phyloP scores from a whole-genome alignment of 1,140 invertebrate genomes.

The Nylanderia fulva region DNA sequence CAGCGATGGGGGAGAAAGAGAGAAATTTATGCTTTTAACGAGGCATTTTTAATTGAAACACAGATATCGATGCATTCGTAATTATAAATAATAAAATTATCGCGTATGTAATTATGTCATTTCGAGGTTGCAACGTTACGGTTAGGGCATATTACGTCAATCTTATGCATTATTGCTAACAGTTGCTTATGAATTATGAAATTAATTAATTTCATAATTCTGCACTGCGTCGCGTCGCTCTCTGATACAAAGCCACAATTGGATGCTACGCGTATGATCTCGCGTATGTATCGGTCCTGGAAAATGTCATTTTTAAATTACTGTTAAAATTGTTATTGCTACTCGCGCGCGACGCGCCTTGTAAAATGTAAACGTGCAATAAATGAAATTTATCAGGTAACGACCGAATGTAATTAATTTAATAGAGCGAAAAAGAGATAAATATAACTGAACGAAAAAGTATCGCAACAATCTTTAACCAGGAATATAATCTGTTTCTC shows the following conservation, averaged over 20 bases:
- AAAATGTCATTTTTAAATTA: slow-evolving; percentile 61
- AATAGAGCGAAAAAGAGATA: background rate
- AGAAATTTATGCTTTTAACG: slow-evolving; percentile 28
- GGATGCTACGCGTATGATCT: slow-evolving; percentile 44
- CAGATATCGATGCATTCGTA: slow-evolving; percentile 17
- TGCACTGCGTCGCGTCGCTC: slow-evolving; percentile 30
- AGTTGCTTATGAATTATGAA: slow-evolving; percentile 63
- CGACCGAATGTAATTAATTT: slow-evolving; percentile 28
- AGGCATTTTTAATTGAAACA: slow-evolving; percentile 37
- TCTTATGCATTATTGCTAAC: slow-evolving; percentile 57
- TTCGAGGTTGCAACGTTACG: slow-evolving; percentile 43
- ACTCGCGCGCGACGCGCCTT: slow-evolving; percentile 27
- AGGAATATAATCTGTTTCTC: slow-evolving; percentile 50
- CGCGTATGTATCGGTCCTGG: slow-evolving; percentile 33
- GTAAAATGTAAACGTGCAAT: slow-evolving; percentile 45
- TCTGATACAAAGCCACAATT: slow-evolving; percentile 62
- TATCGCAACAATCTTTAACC: slow-evolving; percentile 22
- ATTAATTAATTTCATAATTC: slow-evolving; percentile 62
- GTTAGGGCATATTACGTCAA: slow-evolving; percentile 57
- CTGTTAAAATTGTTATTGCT: slow-evolving; percentile 50
- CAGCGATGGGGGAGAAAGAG: background rate
- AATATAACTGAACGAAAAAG: slow-evolving; percentile 6
- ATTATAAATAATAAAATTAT: slow-evolving; percentile 62
- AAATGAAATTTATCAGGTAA: slow-evolving; percentile 50
- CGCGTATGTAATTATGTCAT: slow-evolving; percentile 54